These are phyloP conservation scores for Dermatemys mawii DNA, from an alignment of 2,113 vertebrate species.

Conservation along the genomic window DNA sequence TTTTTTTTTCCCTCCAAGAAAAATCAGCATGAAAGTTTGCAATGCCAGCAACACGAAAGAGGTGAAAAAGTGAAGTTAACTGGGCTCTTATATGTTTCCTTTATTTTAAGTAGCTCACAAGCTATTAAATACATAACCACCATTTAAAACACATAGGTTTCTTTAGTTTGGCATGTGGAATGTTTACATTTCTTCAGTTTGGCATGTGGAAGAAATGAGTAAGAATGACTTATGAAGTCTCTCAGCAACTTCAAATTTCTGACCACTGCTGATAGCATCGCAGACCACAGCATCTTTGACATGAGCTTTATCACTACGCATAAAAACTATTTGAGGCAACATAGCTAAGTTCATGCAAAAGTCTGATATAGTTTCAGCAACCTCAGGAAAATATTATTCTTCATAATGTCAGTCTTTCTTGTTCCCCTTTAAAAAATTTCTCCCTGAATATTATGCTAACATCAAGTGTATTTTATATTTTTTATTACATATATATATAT, in stretches of 20 bases:
- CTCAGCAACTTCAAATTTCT: slow-evolving; percentile 66
- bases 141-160: slow-evolving; percentile 59
- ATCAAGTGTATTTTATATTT: no score
- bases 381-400: slow-evolving; percentile 22
- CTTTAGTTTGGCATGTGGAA: slow-evolving; percentile 70
- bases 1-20: slow-evolving; percentile 20
- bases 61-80: slow-evolving; percentile 32
- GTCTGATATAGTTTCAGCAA: slow-evolving; percentile 22
- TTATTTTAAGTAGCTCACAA: slow-evolving; percentile 56
- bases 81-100: slow-evolving; percentile 18
- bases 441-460: neutral
- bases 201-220: slow-evolving; percentile 69
- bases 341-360: slow-evolving; percentile 18
- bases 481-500: neutral
- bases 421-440: neutral
- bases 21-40: slow-evolving; percentile 10
- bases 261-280: slow-evolving; percentile 58
- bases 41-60: slow-evolving; percentile 8
- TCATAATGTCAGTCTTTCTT: slow-evolving; percentile 5
- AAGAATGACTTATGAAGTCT: slow-evolving; percentile 68
- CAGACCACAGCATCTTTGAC: slow-evolving; percentile 60
- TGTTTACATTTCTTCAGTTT: slow-evolving; percentile 64
- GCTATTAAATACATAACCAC: slow-evolving; percentile 53
- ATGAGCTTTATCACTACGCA: slow-evolving; percentile 6
- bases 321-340: slow-evolving; percentile 41